phyloP scores from a whole-genome alignment of 2,797 vertebrate species.

The Serranus cabrilla region DNA sequence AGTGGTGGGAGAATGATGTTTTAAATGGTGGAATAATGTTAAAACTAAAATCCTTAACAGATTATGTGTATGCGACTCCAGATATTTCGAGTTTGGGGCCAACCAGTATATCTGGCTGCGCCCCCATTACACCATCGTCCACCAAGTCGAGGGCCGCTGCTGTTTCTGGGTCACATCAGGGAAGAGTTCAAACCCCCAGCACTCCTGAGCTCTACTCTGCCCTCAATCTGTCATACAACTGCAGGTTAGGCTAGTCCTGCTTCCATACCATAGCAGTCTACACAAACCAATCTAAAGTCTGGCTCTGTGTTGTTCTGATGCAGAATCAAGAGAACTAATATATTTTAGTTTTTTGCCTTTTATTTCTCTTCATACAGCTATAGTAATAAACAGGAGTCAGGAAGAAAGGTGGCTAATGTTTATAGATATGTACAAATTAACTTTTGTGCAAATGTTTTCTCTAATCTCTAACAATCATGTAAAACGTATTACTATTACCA shows the following conservation, averaged over 20 bases:
- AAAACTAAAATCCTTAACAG: neutral
- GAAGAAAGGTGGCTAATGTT: neutral
- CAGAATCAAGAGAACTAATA: neutral
- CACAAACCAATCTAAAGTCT: neutral
- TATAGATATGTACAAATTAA: neutral
- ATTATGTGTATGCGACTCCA: slow-evolving; percentile 12
- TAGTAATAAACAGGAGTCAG: neutral
- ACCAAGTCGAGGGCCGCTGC: slow-evolving; percentile 5
- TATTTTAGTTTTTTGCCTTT: neutral
- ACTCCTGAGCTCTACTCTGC: slow-evolving; percentile 85
- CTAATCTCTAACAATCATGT: neutral
- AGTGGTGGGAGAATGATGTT: neutral
- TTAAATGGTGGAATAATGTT: neutral
- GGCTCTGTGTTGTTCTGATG: neutral
- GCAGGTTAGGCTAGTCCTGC: slow-evolving; percentile 62
- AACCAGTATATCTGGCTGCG: slow-evolving; percentile 66
- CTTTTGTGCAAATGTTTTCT: neutral
- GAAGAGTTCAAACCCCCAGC: slow-evolving; percentile 76
- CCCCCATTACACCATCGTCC: slow-evolving; percentile 67
- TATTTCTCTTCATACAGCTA: neutral
- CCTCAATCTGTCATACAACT: slow-evolving; percentile 73
- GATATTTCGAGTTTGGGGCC: slow-evolving; percentile 63
- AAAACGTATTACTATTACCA: neutral
- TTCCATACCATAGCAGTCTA: neutral
- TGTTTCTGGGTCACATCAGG: slow-evolving; percentile 17